A percentile compares a stretch with the other conserved stretches of the same genome.
phyloP scores from a whole-genome alignment of 2,888 invertebrate species.

The Antitype chi region DNA sequence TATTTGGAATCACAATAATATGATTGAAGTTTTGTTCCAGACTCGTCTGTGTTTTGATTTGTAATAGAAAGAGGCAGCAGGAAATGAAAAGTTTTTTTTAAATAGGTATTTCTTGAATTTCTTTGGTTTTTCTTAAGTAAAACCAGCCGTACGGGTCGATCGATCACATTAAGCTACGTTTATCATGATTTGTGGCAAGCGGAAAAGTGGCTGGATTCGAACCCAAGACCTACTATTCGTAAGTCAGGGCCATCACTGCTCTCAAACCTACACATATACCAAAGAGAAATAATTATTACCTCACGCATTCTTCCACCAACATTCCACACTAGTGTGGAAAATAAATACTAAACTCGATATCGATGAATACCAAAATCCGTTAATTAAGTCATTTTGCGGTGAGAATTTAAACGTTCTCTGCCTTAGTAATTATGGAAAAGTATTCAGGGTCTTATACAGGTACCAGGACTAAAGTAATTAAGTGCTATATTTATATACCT shows the following conservation, averaged over 20 bases:
- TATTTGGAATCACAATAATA: neutral
- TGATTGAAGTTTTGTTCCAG: neutral
- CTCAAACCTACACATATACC: neutral
- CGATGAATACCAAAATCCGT: conserved; percentile 55
- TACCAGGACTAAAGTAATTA: conserved; percentile 68
- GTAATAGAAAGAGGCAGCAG: neutral
- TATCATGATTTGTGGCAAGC: no score
- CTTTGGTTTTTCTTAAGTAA: no score
- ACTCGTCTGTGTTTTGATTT: neutral
- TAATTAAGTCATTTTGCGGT: conserved; percentile 54
- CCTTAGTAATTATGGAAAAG: conserved; percentile 68
- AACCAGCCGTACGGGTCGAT: no score
- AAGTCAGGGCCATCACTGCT: no score
- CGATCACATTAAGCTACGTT: no score
- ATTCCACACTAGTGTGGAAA: conserved; percentile 43
- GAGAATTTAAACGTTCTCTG: conserved; percentile 45
- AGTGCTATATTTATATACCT: conserved; percentile 62
- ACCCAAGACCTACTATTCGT: no score
- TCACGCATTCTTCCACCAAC: conserved; percentile 2
- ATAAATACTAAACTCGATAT: conserved; percentile 43
- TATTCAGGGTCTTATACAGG: conserved; percentile 65
- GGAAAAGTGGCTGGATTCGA: no score
- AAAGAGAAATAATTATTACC: conserved; percentile 25
- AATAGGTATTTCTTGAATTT: no score
- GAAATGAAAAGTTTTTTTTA: neutral